Conservation (phyloP, 2,888 invertebrate species). For the Eulithis prunata region DNA sequence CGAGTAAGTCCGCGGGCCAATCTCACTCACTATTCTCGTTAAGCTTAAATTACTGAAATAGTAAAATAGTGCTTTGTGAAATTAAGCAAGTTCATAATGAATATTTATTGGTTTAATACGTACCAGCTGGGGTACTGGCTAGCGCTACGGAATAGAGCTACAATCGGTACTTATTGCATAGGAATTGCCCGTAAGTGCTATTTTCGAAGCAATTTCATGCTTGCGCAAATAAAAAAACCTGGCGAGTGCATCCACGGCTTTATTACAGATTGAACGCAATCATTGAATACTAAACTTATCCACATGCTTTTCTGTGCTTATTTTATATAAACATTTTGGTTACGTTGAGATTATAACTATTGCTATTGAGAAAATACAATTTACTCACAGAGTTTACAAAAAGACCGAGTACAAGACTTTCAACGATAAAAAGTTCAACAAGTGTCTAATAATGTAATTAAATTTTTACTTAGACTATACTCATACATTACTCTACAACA, state of each 20-base stretch:
- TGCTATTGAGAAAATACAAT: no score
- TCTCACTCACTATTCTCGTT: conserved; percentile 55
- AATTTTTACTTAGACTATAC: no score
- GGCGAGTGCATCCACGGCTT: conserved; percentile 11
- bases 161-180: conserved; percentile 68
- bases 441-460: no score
- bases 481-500: no score
- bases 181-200: conserved; percentile 65
- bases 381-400: no score
- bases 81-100: conserved; percentile 82
- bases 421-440: no score
- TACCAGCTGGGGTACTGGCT: conserved; percentile 62
- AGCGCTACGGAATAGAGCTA: conserved; percentile 56
- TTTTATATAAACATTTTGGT: background rate
- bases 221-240: conserved; percentile 32
- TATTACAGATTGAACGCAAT: conserved; percentile 26
- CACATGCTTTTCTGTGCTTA: no score
- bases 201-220: conserved; percentile 54
- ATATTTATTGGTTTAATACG: conserved; percentile 82
- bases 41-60: conserved; percentile 76
- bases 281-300: conserved; percentile 8
- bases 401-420: no score
- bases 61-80: conserved; percentile 75
- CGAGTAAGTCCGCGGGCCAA: conserved; percentile 43
- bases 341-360: no score